Evolutionary conservation across 2,888 invertebrate species (phyloP).

Genomic region (Noctua janthe): DNA sequence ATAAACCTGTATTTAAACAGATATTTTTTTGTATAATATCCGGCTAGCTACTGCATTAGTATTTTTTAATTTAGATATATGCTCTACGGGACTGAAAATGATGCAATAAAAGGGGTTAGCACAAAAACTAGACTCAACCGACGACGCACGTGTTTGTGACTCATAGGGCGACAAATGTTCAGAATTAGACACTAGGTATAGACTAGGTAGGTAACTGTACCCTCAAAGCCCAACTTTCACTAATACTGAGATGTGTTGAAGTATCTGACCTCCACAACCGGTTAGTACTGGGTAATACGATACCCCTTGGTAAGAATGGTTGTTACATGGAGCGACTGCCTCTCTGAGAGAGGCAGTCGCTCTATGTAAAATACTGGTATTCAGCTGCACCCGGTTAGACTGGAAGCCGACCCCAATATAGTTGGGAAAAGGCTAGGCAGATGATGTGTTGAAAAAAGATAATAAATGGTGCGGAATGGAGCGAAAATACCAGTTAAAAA

Average conservation of each 20-base stretch:
- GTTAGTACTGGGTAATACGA: too few species aligned
- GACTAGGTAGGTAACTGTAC: background rate
- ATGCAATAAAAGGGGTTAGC: constrained; percentile 27
- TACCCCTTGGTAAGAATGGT: too few species aligned
- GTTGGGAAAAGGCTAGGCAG: too few species aligned
- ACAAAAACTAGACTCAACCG: constrained; percentile 25
- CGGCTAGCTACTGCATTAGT: background rate
- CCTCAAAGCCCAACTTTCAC: background rate
- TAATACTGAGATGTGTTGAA: background rate
- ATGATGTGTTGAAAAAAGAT: background rate
- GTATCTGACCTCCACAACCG: too few species aligned
- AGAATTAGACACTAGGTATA: background rate
- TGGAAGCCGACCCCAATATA: too few species aligned
- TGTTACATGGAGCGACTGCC: too few species aligned
- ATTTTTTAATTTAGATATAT: constrained; percentile 3
- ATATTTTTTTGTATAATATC: background rate
- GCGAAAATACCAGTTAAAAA: background rate
- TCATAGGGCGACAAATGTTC: constrained; percentile 20
- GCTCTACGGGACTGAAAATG: constrained; percentile 6
- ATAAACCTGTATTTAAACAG: background rate
- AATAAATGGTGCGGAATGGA: background rate
- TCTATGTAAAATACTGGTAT: too few species aligned
- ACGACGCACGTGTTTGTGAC: constrained; percentile 30
- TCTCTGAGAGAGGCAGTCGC: too few species aligned
- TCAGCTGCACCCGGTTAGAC: too few species aligned